These are phyloP conservation scores for Campylomormyrus numenius DNA, from an alignment of 2,113 vertebrate genomes.

Conservation along the genomic window DNA sequence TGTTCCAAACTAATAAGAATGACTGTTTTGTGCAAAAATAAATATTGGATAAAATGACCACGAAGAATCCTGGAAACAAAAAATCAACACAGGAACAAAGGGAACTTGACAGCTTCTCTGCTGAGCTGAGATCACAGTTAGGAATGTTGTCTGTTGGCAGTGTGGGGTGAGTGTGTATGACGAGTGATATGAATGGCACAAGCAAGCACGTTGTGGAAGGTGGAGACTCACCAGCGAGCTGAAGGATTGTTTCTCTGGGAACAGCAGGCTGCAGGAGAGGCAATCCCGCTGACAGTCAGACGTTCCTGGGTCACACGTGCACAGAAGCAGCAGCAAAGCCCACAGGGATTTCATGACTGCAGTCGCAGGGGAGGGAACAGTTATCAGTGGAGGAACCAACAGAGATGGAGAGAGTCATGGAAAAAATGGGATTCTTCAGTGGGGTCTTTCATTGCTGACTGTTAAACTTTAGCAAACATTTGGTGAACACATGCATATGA, in stretches of 20 bases:
- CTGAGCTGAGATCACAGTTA: background rate
- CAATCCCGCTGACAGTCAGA: conserved; percentile 80
- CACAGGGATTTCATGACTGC: conserved; percentile 74
- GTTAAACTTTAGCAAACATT: background rate
- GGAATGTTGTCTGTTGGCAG: background rate
- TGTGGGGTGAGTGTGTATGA: background rate
- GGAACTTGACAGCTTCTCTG: background rate
- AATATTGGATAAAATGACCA: background rate
- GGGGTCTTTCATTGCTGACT: background rate
- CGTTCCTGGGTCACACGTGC: conserved; percentile 64
- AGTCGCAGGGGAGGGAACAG: background rate
- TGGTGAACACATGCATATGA: background rate
- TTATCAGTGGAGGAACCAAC: background rate
- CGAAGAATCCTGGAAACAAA: background rate
- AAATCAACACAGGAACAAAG: background rate
- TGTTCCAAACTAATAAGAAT: background rate
- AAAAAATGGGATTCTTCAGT: background rate
- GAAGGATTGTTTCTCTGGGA: conserved; percentile 65
- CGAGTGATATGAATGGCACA: background rate
- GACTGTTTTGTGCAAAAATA: background rate
- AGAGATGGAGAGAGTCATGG: background rate
- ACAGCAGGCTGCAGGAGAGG: conserved; percentile 67
- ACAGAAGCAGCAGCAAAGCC: conserved; percentile 70
- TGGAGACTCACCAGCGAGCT: conserved; percentile 62
- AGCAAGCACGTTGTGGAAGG: background rate